phyloP scores from a whole-genome alignment of 2,113 vertebrate genomes.

The Microcebus jonahi region DNA sequence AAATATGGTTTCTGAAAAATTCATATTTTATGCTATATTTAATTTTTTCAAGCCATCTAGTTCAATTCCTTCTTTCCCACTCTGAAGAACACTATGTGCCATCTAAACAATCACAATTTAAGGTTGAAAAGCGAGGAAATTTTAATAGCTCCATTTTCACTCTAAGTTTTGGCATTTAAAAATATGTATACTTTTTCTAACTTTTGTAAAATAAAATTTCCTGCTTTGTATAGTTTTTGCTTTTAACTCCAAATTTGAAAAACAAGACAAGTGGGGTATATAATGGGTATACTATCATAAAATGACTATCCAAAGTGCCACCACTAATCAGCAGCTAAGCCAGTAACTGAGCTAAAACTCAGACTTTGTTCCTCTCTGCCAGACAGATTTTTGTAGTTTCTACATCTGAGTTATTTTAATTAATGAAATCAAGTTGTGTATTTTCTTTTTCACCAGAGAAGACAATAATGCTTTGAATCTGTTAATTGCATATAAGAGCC shows the following conservation, averaged over 20 bases:
- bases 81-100: not conserved
- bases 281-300: not conserved
- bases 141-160: not conserved
- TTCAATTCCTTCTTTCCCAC: not conserved
- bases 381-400: not conserved
- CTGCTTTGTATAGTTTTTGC: not conserved
- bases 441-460: not conserved
- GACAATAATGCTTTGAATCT: not conserved
- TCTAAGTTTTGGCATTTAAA: not conserved
- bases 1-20: slow-evolving; percentile 29
- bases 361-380: not conserved
- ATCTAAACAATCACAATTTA: not conserved
- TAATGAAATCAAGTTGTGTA: not conserved
- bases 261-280: not conserved
- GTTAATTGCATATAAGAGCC: not conserved
- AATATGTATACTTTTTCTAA: not conserved
- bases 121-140: not conserved
- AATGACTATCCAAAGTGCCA: not conserved
- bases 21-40: slow-evolving; percentile 41
- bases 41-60: not conserved
- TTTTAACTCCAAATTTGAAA: not conserved
- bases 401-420: not conserved
- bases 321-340: not conserved
- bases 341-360: not conserved
- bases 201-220: not conserved